Evolutionary conservation across 2,888 invertebrate genomes (phyloP), one percentile per base, ranked within the genome.

Genomic region (Drosophila emarginata): DNA sequence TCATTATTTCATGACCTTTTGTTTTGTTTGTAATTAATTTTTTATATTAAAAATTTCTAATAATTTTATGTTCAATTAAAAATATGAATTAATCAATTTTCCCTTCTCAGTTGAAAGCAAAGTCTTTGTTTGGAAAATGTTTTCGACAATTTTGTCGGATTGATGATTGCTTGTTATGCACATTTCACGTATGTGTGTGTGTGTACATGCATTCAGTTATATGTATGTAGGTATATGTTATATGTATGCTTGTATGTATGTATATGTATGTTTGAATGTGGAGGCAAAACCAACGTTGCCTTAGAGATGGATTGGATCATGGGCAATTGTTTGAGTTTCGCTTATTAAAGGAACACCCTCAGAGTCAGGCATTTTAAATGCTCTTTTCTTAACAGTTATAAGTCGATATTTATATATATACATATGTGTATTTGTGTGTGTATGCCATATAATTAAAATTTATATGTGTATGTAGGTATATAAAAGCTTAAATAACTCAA

Each of bases 371-470:
- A 69, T 70, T 57, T 56, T 57, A 23, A 37, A 36, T 36, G 54
- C 14, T 45, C 18, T 21, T 45, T 21, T 21, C 45, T 45, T 21
- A 45, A 45, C 21, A 45, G 45, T 45, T 45, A 45, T 45, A 21
- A 45, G 18, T 45, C 21, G 45, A 45, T 45, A 21, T 58, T 60
- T 72, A 66, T 76, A 80, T 83, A 78, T 5, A 26, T 26, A 61
- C 64, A 80, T 45, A n/a, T 12, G 4, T 12, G 37, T 32, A 9
- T 32, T 12, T 37, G 37, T 9, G 11, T 21, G 45, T 45, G 45
- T 45, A 4, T 45, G 45, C 21, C 45, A 12, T 45, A 45, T 45
- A 45, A 45, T 45, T 45, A 45, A 45, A 45, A 45, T 4, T 45
- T 12, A 1, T 45, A 45, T 18, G 23, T n/a, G n/a, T n/a, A 40